Percentiles rank a stretch among this genome's conserved stretches.
Conservation (phyloP, 1,140 invertebrate genomes). For the Periplaneta americana region DNA sequence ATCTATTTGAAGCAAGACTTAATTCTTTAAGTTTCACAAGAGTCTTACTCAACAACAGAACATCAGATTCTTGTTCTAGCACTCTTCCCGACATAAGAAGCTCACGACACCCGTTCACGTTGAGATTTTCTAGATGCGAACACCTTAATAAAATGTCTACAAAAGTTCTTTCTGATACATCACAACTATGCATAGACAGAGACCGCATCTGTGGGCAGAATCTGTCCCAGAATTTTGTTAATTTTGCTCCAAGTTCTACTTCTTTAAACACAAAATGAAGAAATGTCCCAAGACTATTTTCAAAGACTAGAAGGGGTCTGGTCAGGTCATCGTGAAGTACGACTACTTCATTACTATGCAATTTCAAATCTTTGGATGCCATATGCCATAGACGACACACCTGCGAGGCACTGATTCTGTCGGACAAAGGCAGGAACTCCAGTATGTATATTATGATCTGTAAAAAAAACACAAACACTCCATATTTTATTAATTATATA, state of each 20-base stretch:
- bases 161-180: slow-evolving; percentile 55
- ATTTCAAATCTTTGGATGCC: slow-evolving; percentile 48
- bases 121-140: slow-evolving; percentile 47
- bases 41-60: slow-evolving; percentile 39
- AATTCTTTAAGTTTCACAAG: slow-evolving; percentile 51
- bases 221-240: slow-evolving; percentile 42
- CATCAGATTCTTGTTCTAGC: slow-evolving; percentile 49
- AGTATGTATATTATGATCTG: slow-evolving; percentile 57
- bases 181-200: slow-evolving; percentile 48
- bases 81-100: slow-evolving; percentile 65
- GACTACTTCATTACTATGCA: slow-evolving; percentile 46
- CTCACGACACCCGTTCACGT: slow-evolving; percentile 57
- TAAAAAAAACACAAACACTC: slow-evolving; percentile 28
- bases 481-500: too few relatives aligned
- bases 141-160: slow-evolving; percentile 49
- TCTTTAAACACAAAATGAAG: slow-evolving; percentile 51
- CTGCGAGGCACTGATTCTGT: slow-evolving; percentile 49
- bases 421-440: slow-evolving; percentile 51
- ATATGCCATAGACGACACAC: slow-evolving; percentile 52
- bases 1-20: slow-evolving; percentile 57
- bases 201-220: slow-evolving; percentile 37
- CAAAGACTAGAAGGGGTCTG: slow-evolving; percentile 41
- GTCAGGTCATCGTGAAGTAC: slow-evolving; percentile 44
- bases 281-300: slow-evolving; percentile 40
- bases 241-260: slow-evolving; percentile 44